Conservation (phyloP, 2,888 invertebrate genomes). For the Cheilosia grossa region DNA sequence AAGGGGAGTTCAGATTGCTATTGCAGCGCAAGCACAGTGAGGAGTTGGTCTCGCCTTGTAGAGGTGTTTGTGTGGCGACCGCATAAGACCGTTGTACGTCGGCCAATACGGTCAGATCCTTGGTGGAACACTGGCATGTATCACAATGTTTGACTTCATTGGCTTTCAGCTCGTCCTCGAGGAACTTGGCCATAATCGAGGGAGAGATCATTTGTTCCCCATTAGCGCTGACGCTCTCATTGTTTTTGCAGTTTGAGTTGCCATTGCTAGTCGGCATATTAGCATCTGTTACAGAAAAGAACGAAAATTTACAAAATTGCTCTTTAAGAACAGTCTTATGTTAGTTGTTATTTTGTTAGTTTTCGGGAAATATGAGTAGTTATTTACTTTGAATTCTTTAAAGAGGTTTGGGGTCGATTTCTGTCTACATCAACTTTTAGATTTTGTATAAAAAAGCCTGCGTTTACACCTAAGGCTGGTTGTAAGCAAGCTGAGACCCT, state of each 20-base stretch:
- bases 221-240: conserved; percentile 71
- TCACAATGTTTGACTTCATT: conserved; percentile 92
- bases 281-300: conserved; percentile 52
- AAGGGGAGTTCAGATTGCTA: conserved; percentile 84
- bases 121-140: conserved; percentile 89
- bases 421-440: neutral
- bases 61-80: conserved; percentile 87
- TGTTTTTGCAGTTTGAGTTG: conserved; percentile 57
- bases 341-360: conserved; percentile 36
- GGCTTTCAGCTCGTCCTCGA: conserved; percentile 93
- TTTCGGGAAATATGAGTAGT: neutral
- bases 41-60: conserved; percentile 83
- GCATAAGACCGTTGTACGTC: conserved; percentile 86
- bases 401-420: neutral
- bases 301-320: neutral
- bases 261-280: conserved; percentile 47
- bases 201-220: conserved; percentile 87
- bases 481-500: no score
- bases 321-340: neutral
- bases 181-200: conserved; percentile 94
- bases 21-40: conserved; percentile 86
- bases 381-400: conserved; percentile 46
- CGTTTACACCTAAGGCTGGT: no score
- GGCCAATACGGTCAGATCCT: conserved; percentile 84
- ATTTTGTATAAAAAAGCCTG: no score